A percentile compares a stretch with the other conserved stretches of the same genome.
These are phyloP conservation scores for Etheostoma spectabile DNA, from an alignment of 2,113 vertebrate genomes.

Conservation along the genomic window DNA sequence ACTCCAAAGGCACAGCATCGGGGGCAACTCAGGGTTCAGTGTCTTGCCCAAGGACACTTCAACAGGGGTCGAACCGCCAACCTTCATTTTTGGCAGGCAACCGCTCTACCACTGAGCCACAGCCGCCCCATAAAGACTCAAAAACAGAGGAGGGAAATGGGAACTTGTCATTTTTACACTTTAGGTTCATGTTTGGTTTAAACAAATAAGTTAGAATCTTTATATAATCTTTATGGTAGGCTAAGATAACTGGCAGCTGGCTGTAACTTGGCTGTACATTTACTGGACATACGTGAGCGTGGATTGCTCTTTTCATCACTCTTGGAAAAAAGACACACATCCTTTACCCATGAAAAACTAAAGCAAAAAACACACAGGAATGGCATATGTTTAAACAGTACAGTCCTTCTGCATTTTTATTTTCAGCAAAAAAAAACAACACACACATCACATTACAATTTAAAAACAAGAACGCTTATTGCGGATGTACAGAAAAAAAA, in stretches of 20 bases:
- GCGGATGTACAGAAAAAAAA: slow-evolving; percentile 77
- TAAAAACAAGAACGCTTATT: slow-evolving; percentile 74
- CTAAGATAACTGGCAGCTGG: not conserved
- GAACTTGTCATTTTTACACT: not conserved
- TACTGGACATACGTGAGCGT: not conserved
- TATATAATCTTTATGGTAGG: not conserved
- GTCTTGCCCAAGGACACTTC: too few relatives aligned
- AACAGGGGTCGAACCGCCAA: too few relatives aligned
- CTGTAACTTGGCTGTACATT: not conserved
- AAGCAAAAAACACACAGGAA: not conserved
- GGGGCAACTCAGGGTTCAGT: too few relatives aligned
- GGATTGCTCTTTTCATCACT: not conserved
- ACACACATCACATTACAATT: slow-evolving; percentile 79
- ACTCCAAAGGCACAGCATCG: too few relatives aligned
- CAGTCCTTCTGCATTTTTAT: slow-evolving; percentile 78
- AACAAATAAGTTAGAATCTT: too few relatives aligned
- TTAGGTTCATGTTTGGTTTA: not conserved
- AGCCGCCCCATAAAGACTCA: not conserved
- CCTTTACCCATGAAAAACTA: not conserved
- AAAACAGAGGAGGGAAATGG: not conserved
- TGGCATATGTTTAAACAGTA: slow-evolving; percentile 60
- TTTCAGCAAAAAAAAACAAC: slow-evolving; percentile 77
- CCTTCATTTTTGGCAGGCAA: too few relatives aligned
- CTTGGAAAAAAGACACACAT: not conserved
- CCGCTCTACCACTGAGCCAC: too few relatives aligned